phyloP scores from a whole-genome alignment of 1,140 invertebrate genomes.

The Megalopta genalis region DNA sequence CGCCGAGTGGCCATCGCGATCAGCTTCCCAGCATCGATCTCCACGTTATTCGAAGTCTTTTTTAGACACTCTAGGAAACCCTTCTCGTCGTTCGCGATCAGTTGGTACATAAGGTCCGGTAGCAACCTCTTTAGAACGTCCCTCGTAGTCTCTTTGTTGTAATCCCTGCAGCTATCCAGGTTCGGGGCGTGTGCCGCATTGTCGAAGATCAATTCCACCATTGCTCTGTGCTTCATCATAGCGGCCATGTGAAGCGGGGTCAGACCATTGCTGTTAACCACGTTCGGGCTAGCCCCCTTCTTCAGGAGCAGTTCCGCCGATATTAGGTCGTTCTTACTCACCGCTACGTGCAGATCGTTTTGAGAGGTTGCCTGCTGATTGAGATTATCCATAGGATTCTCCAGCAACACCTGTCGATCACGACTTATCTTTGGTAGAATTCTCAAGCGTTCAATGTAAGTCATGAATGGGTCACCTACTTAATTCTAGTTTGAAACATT shows the following conservation, averaged over 20 bases:
- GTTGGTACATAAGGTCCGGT: too few relatives aligned
- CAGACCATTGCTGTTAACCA: slow-evolving; percentile 82
- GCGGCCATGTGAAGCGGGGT: slow-evolving; percentile 85
- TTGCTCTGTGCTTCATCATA: slow-evolving; percentile 74
- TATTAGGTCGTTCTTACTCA: slow-evolving; percentile 81
- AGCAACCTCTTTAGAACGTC: slow-evolving; percentile 82
- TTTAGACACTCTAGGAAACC: slow-evolving; percentile 81
- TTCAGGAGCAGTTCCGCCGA: slow-evolving; percentile 82
- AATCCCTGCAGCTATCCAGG: slow-evolving; percentile 68
- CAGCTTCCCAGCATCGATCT: slow-evolving; percentile 40
- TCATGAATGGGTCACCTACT: too few relatives aligned
- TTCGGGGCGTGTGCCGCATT: slow-evolving; percentile 39
- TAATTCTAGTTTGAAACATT: too few relatives aligned
- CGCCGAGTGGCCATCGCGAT: slow-evolving; percentile 49
- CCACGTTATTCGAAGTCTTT: slow-evolving; percentile 63
- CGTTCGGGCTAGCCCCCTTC: slow-evolving; percentile 83
- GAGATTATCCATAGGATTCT: slow-evolving; percentile 71
- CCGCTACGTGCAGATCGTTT: slow-evolving; percentile 84
- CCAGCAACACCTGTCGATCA: slow-evolving; percentile 75
- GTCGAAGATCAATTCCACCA: slow-evolving; percentile 60
- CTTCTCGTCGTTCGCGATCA: slow-evolving; percentile 82
- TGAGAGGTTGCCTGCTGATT: slow-evolving; percentile 75
- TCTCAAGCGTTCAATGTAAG: too few relatives aligned
- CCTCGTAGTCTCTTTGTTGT: slow-evolving; percentile 55
- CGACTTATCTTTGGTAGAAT: too few relatives aligned